Conservation (phyloP, 2,113 vertebrate species). For the Chloroceryle aenea region DNA sequence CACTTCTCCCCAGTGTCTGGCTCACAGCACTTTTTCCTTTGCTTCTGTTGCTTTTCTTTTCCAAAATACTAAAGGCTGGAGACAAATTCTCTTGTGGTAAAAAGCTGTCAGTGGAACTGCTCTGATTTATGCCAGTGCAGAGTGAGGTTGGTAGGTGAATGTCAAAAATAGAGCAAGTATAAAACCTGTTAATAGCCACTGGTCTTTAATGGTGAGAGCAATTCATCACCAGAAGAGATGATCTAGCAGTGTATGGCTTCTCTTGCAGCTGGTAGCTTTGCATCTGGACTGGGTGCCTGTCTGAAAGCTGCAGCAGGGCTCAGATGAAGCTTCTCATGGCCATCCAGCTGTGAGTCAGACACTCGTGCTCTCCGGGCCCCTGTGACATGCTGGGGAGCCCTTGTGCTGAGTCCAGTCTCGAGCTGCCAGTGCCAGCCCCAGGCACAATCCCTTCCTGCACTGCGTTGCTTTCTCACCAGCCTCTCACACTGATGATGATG, state of each 20-base stretch:
- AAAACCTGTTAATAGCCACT: not conserved
- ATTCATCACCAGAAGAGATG: not conserved
- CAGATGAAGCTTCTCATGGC: not conserved
- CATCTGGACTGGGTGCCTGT: not conserved
- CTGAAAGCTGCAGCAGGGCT: not conserved
- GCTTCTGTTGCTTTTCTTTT: not conserved
- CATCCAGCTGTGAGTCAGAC: not conserved
- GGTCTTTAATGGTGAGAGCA: not conserved
- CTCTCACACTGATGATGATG: accelerated
- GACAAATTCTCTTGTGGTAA: not conserved
- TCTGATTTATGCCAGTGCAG: slow-evolving; percentile 19
- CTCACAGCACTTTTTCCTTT: not conserved
- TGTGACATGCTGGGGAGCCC: accelerated
- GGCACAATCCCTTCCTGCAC: accelerated
- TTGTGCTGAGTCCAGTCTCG: not conserved
- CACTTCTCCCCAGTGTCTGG: not conserved
- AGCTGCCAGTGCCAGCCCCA: not conserved
- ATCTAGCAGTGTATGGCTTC: accelerated
- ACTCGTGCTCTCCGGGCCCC: accelerated
- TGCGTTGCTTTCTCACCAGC: accelerated
- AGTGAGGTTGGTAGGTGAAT: not conserved
- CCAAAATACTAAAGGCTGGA: not conserved
- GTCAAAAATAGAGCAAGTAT: slow-evolving; percentile 16
- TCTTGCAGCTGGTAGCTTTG: not conserved
- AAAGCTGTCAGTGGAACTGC: slow-evolving; percentile 10